phyloP scores from a whole-genome alignment of 92 coral and sea anemone species.

The Diadumene lineata region DNA sequence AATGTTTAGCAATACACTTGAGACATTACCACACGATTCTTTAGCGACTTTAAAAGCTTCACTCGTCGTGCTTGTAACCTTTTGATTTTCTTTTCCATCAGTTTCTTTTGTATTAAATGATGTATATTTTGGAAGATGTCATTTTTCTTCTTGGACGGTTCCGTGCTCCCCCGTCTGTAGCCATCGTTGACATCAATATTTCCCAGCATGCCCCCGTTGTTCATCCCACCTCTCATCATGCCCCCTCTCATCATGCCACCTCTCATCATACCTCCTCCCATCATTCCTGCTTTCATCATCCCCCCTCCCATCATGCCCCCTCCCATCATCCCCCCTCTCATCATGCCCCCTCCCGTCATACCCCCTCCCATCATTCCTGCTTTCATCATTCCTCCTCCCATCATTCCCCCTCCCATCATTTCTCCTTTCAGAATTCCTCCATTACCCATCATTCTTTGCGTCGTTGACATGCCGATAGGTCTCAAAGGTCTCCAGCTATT shows the following conservation, averaged over 20 bases:
- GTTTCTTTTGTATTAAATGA: background rate
- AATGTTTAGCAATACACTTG: background rate
- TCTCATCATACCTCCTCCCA: slow-evolving; percentile 14
- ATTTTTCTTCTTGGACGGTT: background rate
- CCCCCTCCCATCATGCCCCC: background rate
- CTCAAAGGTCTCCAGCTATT: background rate
- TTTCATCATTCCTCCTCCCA: background rate
- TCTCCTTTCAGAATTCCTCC: slow-evolving; percentile 5
- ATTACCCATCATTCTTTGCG: background rate
- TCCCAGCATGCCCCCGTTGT: slow-evolving; percentile 1
- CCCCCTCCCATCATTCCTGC: background rate
- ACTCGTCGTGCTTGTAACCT: background rate
- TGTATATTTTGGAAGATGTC: background rate
- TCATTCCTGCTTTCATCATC: background rate
- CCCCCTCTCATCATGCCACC: slow-evolving; percentile 9
- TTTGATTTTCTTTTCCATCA: background rate
- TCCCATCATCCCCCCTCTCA: slow-evolving; percentile 14
- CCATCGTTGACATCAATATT: slow-evolving; percentile 5
- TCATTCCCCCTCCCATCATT: slow-evolving; percentile 15
- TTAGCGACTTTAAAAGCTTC: background rate
- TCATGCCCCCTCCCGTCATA: slow-evolving; percentile 10
- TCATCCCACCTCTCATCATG: background rate
- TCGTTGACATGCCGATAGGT: background rate
- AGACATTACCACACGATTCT: background rate
- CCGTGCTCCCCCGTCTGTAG: background rate